Evolutionary conservation across 1,140 invertebrate species (phyloP).

Genomic region (Rhagoletis pomonella): DNA sequence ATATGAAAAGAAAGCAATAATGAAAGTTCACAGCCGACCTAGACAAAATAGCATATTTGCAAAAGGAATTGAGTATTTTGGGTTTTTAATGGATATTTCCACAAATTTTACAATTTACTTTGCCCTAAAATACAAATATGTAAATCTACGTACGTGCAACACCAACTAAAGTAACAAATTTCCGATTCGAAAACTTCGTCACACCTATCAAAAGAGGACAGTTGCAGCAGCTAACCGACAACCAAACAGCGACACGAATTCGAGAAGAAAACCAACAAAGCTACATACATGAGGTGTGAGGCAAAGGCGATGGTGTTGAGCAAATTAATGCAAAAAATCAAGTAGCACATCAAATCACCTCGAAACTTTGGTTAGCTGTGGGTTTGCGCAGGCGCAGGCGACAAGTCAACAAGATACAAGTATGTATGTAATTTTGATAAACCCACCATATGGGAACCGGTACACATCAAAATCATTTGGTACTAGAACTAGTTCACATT

Average conservation of each 20-base stretch:
- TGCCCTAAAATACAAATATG: no score
- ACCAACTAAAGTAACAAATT: no score
- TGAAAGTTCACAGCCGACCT: no score
- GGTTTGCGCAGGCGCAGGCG: not conserved
- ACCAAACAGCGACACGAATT: not conserved
- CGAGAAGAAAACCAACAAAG: not conserved
- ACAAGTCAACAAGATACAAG: not conserved
- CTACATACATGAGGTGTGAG: not conserved
- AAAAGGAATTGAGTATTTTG: no score
- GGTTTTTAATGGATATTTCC: no score
- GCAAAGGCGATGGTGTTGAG: conserved; percentile 1
- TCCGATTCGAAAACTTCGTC: no score
- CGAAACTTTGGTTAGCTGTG: not conserved
- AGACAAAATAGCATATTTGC: no score
- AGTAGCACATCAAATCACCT: conserved; percentile 1
- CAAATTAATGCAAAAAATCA: conserved; percentile 9
- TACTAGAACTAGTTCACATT: no score
- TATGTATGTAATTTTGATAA: no score
- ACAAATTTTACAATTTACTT: not conserved
- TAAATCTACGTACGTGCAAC: not conserved
- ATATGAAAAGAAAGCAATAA: no score
- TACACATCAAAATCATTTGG: no score
- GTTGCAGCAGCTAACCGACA: not conserved
- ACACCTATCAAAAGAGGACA: not conserved
- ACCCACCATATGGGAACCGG: no score